Evolutionary conservation across 35 echinoderm and acorn worm genomes (phyloP), one percentile per base, ranked within the genome.

Genomic region (Lytechinus variegatus): DNA sequence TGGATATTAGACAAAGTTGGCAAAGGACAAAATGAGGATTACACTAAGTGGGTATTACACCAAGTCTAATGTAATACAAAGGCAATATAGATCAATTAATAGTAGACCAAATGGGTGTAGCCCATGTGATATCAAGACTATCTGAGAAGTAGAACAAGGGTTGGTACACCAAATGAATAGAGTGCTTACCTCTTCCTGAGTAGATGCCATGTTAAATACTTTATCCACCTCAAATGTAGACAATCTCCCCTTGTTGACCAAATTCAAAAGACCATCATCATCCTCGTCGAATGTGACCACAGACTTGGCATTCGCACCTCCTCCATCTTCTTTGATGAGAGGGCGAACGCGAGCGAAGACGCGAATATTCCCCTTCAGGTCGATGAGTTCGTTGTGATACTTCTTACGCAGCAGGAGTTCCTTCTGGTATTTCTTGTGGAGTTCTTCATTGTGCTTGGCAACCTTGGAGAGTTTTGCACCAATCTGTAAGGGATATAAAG

Each of bases 311-410:
- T 96, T 87, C 54, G 95, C 21, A 3, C 98, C 98, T 9, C 91
- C 56, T 1, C 98, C 98, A 86, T 99, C 98, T 94, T 99, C 98
- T 21, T 97, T 97, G n/a, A 99, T 99, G 56, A 97, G 55, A 0
- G 98, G 98, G 27, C 98, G 58, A 3, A 99, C 98, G n/a, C 98
- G 88, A 56, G 97, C 97, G 94, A 99, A 98, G 14, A 99, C 98
- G 28, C 98, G 92, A 12, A 99, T 99, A 55, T 97, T 98, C 9
- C 98, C 98, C 86, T 99, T 99, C 10, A 99, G 95, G 52, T 99
- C 98, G 12, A 99, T 96, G 54, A 99, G 92, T 90, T 99, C 98
- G n/a, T 99, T 99, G 94, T 99, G 98, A 87, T 98, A 99, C 56
- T 98, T 98, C 94, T 99, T 99, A 44, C 98, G 94, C 58, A 97